Base-by-base conservation (phyloP, 2,888 invertebrate genomes). In the Drosophila pegasa region DNA sequence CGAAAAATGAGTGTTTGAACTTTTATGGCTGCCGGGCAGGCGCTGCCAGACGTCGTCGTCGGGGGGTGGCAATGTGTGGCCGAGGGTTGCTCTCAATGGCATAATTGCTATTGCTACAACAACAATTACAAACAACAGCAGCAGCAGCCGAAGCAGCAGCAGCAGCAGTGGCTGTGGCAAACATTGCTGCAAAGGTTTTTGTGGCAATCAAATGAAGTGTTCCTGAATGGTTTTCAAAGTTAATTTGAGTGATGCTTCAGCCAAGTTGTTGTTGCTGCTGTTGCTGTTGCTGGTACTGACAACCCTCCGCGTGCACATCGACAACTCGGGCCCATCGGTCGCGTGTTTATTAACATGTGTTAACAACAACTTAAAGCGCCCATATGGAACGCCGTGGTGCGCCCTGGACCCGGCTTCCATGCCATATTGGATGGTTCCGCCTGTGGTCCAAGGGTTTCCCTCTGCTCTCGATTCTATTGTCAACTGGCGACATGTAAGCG, bases 201-300 rank as follows among this genome's bases (percentile, higher is more conserved):
- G 79, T 75, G 84, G 89, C 89, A 89, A 91, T 90, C 89, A 91
- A 91, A 90, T 89, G 91, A 91, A 91, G 90, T 90, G 91, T 90
- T 90, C 90, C 90, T 91, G 90, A 91, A 90, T 90, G 89, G 90
- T 88, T 89, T 89, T 90, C 89, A 90, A 91, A 90, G 90, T 90
- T 90, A 90, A 90, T 90, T 90, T 90, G 89, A 90, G 90, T 90
- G 90, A 90, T 89, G 89, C 90, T 90, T 88, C 75, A 88, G 72
- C 56, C 45, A 50, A 68, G 71, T 50, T 66, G 62, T 56, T 59
- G 63, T 51, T 48, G 52, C 14, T 40, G 43, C 7, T 63, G 71
- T 10, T 47, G 54, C 18, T 22, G 58, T 56, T 80, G 68, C 83
- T 89, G 84, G 89, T 88, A 77, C 79, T 83, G 83, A 87, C 82